Conservation (phyloP, 2,888 invertebrate genomes). For the Aphodius granarius region DNA sequence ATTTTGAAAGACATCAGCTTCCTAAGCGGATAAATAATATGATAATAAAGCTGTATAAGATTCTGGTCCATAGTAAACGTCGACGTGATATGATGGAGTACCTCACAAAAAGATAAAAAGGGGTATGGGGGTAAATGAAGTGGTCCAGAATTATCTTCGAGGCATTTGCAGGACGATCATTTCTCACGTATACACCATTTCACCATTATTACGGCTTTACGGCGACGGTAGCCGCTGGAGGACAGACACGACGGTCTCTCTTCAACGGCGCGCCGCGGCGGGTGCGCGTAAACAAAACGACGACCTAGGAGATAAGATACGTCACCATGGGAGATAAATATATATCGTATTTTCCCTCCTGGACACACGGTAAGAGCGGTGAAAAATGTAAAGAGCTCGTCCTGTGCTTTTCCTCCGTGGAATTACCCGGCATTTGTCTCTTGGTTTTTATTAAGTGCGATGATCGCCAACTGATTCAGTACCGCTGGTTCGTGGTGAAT, state of each 20-base stretch:
- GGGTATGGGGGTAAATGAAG: not conserved
- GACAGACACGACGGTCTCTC: not conserved
- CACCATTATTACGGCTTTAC: constrained; percentile 9
- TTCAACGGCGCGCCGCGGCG: not conserved
- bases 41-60: not conserved
- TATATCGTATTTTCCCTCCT: constrained; percentile 19
- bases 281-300: constrained; percentile 5
- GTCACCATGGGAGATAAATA: constrained; percentile 14
- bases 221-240: not conserved
- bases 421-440: constrained; percentile 9
- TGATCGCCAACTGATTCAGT: not conserved
- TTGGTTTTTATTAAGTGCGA: not conserved
- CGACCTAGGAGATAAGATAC: constrained; percentile 4
- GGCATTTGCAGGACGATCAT: constrained; percentile 7
- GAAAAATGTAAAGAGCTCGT: constrained; percentile 23
- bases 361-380: constrained; percentile 6
- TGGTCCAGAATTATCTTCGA: constrained; percentile 2
- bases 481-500: not conserved
- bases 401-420: not conserved
- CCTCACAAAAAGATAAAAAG: not conserved
- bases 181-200: constrained; percentile 14
- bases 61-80: not conserved
- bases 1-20: not conserved
- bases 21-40: not conserved
- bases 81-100: not conserved